Percentiles rank a stretch among this genome's conserved stretches.
phyloP scores from a whole-genome alignment of 1,140 invertebrate species.

The Heliconius eleuchia region DNA sequence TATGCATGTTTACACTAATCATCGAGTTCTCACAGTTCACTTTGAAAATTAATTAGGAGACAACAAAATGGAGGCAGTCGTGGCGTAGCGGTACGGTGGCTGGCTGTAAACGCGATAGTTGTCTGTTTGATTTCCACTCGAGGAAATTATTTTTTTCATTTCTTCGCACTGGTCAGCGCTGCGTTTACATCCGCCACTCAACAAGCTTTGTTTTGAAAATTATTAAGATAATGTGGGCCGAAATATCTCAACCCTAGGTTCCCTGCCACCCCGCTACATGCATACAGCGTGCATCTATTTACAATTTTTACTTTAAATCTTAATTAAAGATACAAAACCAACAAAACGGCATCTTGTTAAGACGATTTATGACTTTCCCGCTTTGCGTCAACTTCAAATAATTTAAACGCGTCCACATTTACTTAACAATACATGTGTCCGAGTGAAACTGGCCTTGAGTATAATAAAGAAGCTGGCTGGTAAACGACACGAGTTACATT shows the following conservation, averaged over 20 bases:
- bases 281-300: too few species aligned
- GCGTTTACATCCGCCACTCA: too few species aligned
- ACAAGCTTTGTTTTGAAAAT: too few species aligned
- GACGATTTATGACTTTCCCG: neutral
- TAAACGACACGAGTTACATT: constrained; percentile 17
- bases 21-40: neutral
- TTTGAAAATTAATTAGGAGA: constrained; percentile 2
- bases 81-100: too few species aligned
- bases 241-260: too few species aligned
- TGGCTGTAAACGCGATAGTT: too few species aligned
- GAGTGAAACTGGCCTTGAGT: constrained; percentile 37
- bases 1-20: neutral
- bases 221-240: too few species aligned
- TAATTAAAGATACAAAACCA: neutral
- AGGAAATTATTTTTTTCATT: too few species aligned
- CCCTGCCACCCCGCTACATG: too few species aligned
- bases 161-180: too few species aligned
- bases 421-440: constrained; percentile 37
- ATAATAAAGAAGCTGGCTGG: constrained; percentile 29
- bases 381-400: constrained; percentile 22
- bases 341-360: neutral
- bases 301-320: neutral
- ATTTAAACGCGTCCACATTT: constrained; percentile 29
- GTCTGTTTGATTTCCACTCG: too few species aligned
- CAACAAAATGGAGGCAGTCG: neutral